phyloP scores from a whole-genome alignment of 1,140 invertebrate genomes.

The Diplogasteroides magnus region DNA sequence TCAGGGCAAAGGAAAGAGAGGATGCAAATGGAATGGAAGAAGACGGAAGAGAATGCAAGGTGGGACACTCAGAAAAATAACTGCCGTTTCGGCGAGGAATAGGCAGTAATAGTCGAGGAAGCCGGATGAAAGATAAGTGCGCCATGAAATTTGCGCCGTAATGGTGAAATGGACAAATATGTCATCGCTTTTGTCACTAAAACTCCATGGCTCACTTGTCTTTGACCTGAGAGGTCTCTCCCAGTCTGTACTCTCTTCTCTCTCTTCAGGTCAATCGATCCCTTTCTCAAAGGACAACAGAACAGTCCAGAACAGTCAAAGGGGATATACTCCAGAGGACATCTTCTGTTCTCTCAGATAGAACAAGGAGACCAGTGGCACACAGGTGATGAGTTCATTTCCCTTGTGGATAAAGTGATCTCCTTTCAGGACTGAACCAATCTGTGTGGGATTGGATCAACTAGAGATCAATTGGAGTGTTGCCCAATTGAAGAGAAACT shows the following conservation, averaged over 20 bases:
- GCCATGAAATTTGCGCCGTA: too few relatives aligned
- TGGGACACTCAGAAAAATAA: too few relatives aligned
- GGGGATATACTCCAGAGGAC: constrained; percentile 2
- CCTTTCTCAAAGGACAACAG: not conserved
- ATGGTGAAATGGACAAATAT: too few relatives aligned
- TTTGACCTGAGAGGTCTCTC: too few relatives aligned
- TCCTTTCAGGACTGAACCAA: not conserved
- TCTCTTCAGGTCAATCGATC: constrained; percentile 6
- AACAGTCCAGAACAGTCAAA: constrained; percentile 9
- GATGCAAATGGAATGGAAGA: not conserved
- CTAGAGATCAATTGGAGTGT: constrained; percentile 38
- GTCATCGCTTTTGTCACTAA: too few relatives aligned
- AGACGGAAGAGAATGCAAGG: not conserved
- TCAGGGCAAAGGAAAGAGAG: not conserved
- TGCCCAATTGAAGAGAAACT: constrained; percentile 25
- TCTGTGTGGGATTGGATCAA: constrained; percentile 30
- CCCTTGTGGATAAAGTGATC: too few relatives aligned
- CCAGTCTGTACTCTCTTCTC: not conserved
- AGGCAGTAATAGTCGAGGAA: too few relatives aligned
- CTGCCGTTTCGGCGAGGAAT: too few relatives aligned
- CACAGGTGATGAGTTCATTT: too few relatives aligned
- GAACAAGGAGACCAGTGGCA: constrained; percentile 12
- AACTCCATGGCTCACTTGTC: too few relatives aligned
- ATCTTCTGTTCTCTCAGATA: constrained; percentile 6
- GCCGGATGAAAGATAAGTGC: too few relatives aligned